Evolutionary conservation across 1,140 invertebrate species (phyloP), one percentile per base, ranked within the genome.

Genomic region (Amphibalanus amphitrite): DNA sequence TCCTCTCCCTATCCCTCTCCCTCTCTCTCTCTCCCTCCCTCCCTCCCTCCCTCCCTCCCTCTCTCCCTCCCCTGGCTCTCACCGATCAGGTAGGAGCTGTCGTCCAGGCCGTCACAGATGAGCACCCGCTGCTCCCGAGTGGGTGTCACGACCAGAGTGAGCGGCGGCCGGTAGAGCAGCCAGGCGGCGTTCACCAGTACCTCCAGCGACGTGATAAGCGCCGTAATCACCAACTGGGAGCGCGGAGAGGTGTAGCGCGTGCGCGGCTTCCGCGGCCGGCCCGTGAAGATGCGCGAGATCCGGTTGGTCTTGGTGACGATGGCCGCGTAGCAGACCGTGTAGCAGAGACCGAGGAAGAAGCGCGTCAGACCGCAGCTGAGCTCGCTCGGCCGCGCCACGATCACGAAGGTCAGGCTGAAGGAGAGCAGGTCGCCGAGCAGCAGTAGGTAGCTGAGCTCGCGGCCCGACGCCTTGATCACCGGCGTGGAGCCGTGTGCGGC

Each of bases 401-500:
- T 81, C 6, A 83, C 80, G 74, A 86, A 86, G 0, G 84, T 85
- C 78, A 84, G 82, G 13, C 78, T 74, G 76, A 85, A 86, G 3
- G 84, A 85, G 0, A 82, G 76, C 30, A 85, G 77, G 67, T 82
- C 85, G 10, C 83, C 83, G 23, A 81, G 47, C 1, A 83, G 77
- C 13, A 84, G 77, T 20, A 84, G 74, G 65, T 78, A 80, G 71
- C 80, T 81, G 3, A 79, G 75, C 73, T 86, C 85, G 23, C 85
- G 78, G 0, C 85, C 85, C 0, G 84, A 82, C 0, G 85, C 85
- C 73, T 86, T 86, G 70, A 86, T 85, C 67, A 86, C 81, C 6
- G 85, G 85, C 0, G 85, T 86, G 33, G 82, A 79, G 67, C 78
- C 72, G 77, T 90, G 85, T 0, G 82, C 82, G 76, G 88, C 86